Evolutionary conservation across 2,113 vertebrate genomes (phyloP).

Genomic region (Silurus asotus): DNA sequence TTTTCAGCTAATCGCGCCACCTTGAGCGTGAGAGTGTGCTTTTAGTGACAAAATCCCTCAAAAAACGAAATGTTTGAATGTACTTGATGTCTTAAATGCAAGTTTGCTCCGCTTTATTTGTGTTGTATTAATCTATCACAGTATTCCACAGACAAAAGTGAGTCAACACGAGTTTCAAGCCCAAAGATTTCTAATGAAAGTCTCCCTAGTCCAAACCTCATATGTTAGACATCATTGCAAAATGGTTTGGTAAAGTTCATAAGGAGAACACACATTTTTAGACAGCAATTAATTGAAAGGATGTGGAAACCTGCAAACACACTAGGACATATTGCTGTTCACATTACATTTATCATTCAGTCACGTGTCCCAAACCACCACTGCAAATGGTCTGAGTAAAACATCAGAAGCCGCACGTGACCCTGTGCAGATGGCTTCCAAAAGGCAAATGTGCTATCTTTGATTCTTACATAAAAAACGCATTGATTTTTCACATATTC

Average conservation of each 20-base stretch:
- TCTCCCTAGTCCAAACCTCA: not conserved
- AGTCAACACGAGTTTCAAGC: not conserved
- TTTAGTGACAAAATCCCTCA: not conserved
- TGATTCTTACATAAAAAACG: not conserved
- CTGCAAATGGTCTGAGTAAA: not conserved
- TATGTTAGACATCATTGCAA: not conserved
- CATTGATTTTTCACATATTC: not conserved
- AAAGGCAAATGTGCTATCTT: too few species aligned
- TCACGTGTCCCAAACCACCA: not conserved
- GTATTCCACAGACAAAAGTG: not conserved
- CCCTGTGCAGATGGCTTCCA: not conserved
- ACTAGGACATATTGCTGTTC: not conserved
- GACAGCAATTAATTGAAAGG: not conserved
- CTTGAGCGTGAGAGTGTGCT: not conserved
- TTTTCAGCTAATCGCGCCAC: not conserved
- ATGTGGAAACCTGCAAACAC: not conserved
- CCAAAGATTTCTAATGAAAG: not conserved
- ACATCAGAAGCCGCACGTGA: not conserved
- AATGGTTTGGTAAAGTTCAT: not conserved
- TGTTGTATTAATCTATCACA: not conserved
- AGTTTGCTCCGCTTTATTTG: not conserved
- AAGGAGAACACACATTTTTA: not conserved
- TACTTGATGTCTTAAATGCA: not conserved
- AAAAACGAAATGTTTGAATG: not conserved
- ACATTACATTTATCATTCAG: not conserved